A percentile compares a stretch with the other conserved stretches of the same genome.
Evolutionary conservation across 2,113 vertebrate species (phyloP).

Genomic region (Pogonocichla stellata): DNA sequence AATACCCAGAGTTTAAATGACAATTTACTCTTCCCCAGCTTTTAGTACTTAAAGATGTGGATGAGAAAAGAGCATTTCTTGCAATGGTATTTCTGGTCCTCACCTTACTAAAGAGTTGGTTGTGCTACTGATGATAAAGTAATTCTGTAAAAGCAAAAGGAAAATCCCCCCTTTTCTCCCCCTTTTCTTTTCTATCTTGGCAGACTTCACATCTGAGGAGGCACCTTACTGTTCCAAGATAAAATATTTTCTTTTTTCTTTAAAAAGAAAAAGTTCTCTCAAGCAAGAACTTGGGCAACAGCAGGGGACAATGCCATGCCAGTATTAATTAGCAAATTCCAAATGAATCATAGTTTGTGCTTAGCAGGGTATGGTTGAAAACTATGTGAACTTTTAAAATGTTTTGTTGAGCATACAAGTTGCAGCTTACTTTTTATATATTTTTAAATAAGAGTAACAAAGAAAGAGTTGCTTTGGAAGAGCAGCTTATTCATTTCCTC

Average conservation of each 20-base stretch:
- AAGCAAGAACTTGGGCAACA: conserved; percentile 47
- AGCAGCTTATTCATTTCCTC: not conserved
- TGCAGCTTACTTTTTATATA: not conserved
- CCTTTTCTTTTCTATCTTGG: not conserved
- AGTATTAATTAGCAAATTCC: conserved; percentile 64
- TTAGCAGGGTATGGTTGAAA: conserved; percentile 18
- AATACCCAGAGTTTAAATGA: conserved; percentile 14
- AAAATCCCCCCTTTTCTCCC: not conserved
- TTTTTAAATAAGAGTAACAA: conserved; percentile 24
- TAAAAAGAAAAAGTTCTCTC: conserved; percentile 30
- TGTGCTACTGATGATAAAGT: conserved; percentile 17
- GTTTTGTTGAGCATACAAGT: not conserved
- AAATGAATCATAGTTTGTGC: conserved; percentile 48
- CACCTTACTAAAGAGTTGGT: not conserved
- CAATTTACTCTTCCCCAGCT: not conserved
- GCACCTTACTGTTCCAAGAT: conserved; percentile 33
- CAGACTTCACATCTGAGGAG: conserved; percentile 20
- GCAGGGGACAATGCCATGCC: conserved; percentile 35
- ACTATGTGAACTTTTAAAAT: conserved; percentile 15
- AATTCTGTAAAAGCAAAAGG: not conserved
- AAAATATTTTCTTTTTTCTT: conserved; percentile 40
- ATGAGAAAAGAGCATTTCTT: not conserved
- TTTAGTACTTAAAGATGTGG: not conserved
- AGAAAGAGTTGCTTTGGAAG: not conserved
- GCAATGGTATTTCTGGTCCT: not conserved